Evolutionary conservation across 2,113 vertebrate species (phyloP).

Genomic region (Aplodontia rufa): DNA sequence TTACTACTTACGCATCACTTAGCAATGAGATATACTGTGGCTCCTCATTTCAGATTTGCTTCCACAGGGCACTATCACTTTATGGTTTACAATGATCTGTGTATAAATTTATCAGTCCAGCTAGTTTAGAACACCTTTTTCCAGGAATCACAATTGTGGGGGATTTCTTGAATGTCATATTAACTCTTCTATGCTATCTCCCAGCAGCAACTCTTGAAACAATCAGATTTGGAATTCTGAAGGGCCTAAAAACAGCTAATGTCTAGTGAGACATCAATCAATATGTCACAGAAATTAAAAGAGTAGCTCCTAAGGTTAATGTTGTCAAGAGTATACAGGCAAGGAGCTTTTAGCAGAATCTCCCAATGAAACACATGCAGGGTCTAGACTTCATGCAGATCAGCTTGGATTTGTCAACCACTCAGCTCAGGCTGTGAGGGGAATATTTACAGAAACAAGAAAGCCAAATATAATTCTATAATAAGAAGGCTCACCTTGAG

Average conservation of each 20-base stretch:
- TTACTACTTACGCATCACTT: not conserved
- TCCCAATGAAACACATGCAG: slow-evolving; percentile 16
- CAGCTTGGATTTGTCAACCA: not conserved
- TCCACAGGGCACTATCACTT: not conserved
- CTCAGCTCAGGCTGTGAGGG: not conserved
- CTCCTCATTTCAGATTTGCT: not conserved
- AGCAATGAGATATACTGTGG: not conserved
- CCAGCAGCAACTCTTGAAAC: not conserved
- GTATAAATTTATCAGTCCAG: not conserved
- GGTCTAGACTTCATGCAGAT: not conserved
- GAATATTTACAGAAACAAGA: slow-evolving; percentile 34
- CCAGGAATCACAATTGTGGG: not conserved
- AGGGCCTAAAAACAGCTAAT: not conserved
- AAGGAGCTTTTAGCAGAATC: not conserved
- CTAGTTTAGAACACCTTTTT: not conserved
- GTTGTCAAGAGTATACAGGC: not conserved
- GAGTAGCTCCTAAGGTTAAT: not conserved
- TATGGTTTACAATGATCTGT: not conserved
- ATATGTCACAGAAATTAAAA: slow-evolving; percentile 44
- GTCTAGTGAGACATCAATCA: slow-evolving; percentile 10
- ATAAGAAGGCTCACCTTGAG: not conserved
- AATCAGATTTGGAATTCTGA: slow-evolving; percentile 33
- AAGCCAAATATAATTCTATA: slow-evolving; percentile 14
- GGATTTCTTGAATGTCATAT: slow-evolving; percentile 28
- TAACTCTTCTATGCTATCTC: not conserved